Evolutionary conservation across 1,140 invertebrate species (phyloP).

Genomic region (Penaeus indicus): DNA sequence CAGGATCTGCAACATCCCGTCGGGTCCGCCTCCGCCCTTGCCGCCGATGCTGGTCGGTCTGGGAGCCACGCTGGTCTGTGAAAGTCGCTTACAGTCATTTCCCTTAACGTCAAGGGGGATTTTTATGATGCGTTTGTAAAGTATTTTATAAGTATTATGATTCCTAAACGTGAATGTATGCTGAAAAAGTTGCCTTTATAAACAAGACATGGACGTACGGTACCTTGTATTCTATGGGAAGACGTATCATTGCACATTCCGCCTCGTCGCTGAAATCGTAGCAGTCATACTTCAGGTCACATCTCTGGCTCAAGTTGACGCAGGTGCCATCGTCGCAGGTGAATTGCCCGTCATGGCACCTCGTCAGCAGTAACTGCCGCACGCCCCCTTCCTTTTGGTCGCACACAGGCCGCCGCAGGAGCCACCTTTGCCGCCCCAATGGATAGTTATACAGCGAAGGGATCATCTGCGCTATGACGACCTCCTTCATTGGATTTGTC

Average conservation of each 20-base stretch:
- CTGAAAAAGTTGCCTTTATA: background rate
- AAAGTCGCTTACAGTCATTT: too few relatives aligned
- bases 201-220: background rate
- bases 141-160: too few relatives aligned
- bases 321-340: constrained; percentile 58
- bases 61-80: constrained; percentile 33
- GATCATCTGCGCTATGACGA: constrained; percentile 33
- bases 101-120: too few relatives aligned
- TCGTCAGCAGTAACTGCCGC: constrained; percentile 29
- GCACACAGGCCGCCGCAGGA: constrained; percentile 39
- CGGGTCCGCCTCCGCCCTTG: background rate
- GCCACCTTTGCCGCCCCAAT: constrained; percentile 41
- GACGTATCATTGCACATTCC: constrained; percentile 42
- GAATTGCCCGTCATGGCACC: constrained; percentile 37
- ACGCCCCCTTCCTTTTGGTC: constrained; percentile 22
- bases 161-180: too few relatives aligned
- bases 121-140: too few relatives aligned
- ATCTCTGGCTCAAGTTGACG: constrained; percentile 32
- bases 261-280: constrained; percentile 51
- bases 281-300: constrained; percentile 63
- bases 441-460: constrained; percentile 44
- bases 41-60: background rate
- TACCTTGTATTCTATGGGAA: constrained; percentile 54
- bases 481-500: constrained; percentile 23
- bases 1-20: background rate